Base-by-base conservation (phyloP, 2,113 vertebrate species). In the Chitala chitala region DNA sequence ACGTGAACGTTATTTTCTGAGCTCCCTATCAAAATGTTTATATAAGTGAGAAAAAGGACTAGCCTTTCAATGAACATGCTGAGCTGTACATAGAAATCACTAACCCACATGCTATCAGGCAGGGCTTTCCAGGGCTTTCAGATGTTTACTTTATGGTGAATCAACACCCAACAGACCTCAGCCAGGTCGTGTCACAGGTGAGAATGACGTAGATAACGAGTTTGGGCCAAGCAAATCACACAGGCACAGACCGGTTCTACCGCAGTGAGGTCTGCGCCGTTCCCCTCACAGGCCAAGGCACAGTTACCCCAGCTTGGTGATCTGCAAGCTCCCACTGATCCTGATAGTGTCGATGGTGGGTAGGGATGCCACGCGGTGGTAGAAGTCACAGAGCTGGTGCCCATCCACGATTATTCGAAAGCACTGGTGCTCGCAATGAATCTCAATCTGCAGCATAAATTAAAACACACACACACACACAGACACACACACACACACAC, bases 381-480 rank as follows among this genome's bases (percentile, higher is more conserved):
- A 89, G 85, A 98, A 99, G 89, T 96, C 92, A 85, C 94, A 98
- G 66, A 98, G 92, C 83, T 94, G 91, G 80, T 98, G 93, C 78
- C 94, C 95, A 50, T 99, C 96, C 84, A 98, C 92, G 71, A 96
- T 88, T 82, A 96, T 88, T 53, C 92, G 93, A 82, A 97, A 94
- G 0, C 95, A 89, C 22, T 92, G 90, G 40, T 94, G 93, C 77
- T 98, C 94, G 0, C 96, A 98, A 44, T 90, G 87, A 53, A 98
- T 92, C 87, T 98, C 95, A 51, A 98, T 89, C 96, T 98, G 42
- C 12, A 51, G 7, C 13, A 24, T 5, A 42, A 4, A 68, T 46
- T 66, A 1, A 68, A 68, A 68, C 8, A 66, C 0, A 15, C n/a
- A n/a, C n/a, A n/a, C n/a, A n/a, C n/a, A n/a, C n/a, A n/a, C n/a